Conservation (phyloP, 30 jellyfish, hydroid and myxozoan genomes). For the Hydractinia echinata region DNA sequence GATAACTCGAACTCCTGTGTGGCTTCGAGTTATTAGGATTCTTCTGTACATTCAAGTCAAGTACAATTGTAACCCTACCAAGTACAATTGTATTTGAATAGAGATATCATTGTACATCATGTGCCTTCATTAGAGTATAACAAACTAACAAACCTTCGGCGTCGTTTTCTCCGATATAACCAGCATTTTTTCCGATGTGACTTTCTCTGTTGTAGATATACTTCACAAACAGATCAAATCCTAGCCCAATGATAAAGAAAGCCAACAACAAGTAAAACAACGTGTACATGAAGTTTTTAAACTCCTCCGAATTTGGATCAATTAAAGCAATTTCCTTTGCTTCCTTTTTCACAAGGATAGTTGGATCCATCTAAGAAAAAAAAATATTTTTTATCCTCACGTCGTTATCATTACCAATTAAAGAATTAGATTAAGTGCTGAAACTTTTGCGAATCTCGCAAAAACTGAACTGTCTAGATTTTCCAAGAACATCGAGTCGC, state of each 20-base stretch:
- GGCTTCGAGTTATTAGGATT: too few species aligned
- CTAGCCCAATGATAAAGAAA: neutral
- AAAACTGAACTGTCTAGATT: too few species aligned
- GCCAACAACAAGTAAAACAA: neutral
- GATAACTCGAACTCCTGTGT: too few species aligned
- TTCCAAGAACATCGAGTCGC: too few species aligned
- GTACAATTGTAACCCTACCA: too few species aligned
- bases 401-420: too few species aligned
- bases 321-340: neutral
- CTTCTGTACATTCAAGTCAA: too few species aligned
- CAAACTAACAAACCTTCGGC: neutral
- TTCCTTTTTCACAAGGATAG: neutral
- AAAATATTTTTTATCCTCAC: neutral
- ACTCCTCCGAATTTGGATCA: neutral
- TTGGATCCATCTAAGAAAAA: neutral
- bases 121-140: too few species aligned
- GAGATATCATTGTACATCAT: too few species aligned
- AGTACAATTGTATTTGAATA: too few species aligned
- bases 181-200: conserved; percentile 2
- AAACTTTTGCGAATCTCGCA: too few species aligned
- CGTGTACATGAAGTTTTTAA: neutral
- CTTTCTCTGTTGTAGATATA: neutral
- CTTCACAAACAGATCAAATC: neutral
- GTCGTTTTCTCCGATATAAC: neutral
- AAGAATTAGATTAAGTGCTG: too few species aligned